A percentile compares a stretch with the other conserved stretches of the same genome.
phyloP scores from a whole-genome alignment of 2,113 vertebrate species.

The Podiceps cristatus region DNA sequence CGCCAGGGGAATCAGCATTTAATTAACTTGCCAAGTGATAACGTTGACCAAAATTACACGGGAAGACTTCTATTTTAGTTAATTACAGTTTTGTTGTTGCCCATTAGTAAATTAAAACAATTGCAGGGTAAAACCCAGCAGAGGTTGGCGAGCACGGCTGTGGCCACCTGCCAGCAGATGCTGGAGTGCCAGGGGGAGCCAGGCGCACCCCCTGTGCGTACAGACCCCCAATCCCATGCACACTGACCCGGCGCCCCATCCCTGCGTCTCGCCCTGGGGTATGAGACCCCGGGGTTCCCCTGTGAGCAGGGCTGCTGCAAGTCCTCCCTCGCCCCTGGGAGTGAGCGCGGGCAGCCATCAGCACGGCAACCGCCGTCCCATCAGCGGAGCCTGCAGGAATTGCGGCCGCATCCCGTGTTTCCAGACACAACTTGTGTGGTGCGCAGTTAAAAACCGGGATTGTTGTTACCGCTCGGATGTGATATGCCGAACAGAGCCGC shows the following conservation, averaged over 20 bases:
- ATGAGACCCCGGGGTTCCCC: not conserved
- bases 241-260: fast-evolving
- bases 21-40: slow-evolving; percentile 43
- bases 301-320: not conserved
- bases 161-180: not conserved
- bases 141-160: not conserved
- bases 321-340: fast-evolving
- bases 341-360: fast-evolving
- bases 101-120: slow-evolving; percentile 56
- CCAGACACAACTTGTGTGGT: fast-evolving
- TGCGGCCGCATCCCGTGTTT: fast-evolving
- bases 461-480: fast-evolving
- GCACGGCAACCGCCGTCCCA: fast-evolving
- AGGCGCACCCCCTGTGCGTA: fast-evolving
- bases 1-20: not conserved
- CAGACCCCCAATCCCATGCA: not conserved
- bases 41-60: not conserved
- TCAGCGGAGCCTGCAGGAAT: not conserved
- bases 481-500: fast-evolving
- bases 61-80: slow-evolving; percentile 8
- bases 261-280: fast-evolving
- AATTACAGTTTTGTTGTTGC: slow-evolving; percentile 16
- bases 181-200: not conserved
- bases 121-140: not conserved
- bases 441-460: fast-evolving